Conservation (phyloP, 2,888 invertebrate species). For the Orchesellides sinensis region DNA sequence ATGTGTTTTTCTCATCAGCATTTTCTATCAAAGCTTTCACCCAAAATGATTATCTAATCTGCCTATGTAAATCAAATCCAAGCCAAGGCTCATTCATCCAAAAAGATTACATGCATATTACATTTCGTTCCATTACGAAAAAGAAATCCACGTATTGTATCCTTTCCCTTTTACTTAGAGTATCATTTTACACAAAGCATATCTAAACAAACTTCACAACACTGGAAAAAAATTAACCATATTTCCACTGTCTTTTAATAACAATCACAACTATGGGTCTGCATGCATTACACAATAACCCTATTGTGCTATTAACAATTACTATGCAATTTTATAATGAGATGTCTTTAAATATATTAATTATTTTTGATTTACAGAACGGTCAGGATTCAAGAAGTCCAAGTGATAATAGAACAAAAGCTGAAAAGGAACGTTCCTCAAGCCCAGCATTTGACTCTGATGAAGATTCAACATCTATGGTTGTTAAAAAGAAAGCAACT, state of each 20-base stretch:
- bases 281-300: background rate
- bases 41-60: slow-evolving; percentile 61
- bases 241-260: no score
- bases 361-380: slow-evolving; percentile 51
- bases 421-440: slow-evolving; percentile 86
- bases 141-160: slow-evolving; percentile 3
- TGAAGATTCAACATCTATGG: slow-evolving; percentile 85
- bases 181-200: no score
- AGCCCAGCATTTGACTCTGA: slow-evolving; percentile 97
- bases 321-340: background rate
- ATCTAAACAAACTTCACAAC: no score
- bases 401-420: slow-evolving; percentile 62
- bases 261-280: no score
- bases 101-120: slow-evolving; percentile 55
- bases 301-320: background rate
- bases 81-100: slow-evolving; percentile 55
- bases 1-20: slow-evolving; percentile 49
- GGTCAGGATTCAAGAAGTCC: slow-evolving; percentile 61
- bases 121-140: slow-evolving; percentile 59
- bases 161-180: no score
- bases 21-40: slow-evolving; percentile 60
- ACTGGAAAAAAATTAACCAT: no score
- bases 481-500: slow-evolving; percentile 72
- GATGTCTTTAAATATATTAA: no score
- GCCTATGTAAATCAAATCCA: slow-evolving; percentile 61